phyloP scores from a whole-genome alignment of 1,140 invertebrate genomes.

The Eciton burchellii region DNA sequence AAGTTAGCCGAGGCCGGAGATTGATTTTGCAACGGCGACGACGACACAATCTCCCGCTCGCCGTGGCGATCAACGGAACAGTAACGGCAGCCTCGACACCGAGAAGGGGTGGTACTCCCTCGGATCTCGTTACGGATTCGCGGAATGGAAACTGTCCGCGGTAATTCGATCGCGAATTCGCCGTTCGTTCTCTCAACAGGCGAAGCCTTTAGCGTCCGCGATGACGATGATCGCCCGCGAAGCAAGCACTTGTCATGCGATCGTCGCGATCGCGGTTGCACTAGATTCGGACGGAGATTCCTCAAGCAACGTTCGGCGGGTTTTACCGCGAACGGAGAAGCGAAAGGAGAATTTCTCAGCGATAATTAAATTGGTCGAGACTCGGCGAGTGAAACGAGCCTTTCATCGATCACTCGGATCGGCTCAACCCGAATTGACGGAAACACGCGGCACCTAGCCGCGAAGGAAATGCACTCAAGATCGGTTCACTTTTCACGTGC shows the following conservation, averaged over 20 bases:
- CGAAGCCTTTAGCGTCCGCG: slow-evolving; percentile 1
- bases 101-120: slow-evolving; percentile 12
- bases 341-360: too few species aligned
- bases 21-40: slow-evolving; percentile 65
- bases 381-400: background rate
- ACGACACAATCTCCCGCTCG: slow-evolving; percentile 51
- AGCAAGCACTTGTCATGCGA: too few species aligned
- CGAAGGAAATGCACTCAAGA: slow-evolving; percentile 71
- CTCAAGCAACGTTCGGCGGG: too few species aligned
- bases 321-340: too few species aligned
- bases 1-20: slow-evolving; percentile 72
- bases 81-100: background rate
- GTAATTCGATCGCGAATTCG: slow-evolving; percentile 52
- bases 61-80: background rate
- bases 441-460: background rate
- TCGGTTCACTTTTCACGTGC: slow-evolving; percentile 80
- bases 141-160: background rate
- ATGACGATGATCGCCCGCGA: too few species aligned
- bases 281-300: too few species aligned
- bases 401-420: background rate
- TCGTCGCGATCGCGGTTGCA: too few species aligned
- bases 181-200: background rate
- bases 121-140: slow-evolving; percentile 20
- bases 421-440: background rate
- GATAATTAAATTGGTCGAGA: background rate